Conservation (phyloP, 2,113 vertebrate species). For the Carettochelys insculpta region DNA sequence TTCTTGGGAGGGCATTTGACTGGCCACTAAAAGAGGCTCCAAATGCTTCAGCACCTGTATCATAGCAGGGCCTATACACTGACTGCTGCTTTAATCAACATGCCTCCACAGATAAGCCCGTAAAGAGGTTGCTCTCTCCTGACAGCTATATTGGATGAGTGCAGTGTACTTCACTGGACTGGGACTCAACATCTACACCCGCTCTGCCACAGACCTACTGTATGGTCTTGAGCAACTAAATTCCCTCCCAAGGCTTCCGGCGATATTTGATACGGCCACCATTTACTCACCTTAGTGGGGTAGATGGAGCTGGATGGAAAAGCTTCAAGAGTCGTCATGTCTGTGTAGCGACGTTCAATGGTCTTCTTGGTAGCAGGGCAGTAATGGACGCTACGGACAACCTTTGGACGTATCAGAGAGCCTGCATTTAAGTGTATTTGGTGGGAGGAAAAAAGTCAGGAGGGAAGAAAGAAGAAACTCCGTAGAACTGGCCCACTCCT, state of each 20-base stretch:
- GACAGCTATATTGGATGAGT: no score
- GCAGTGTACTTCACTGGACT: neutral
- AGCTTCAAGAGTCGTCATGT: constrained; percentile 93
- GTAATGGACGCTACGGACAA: constrained; percentile 96
- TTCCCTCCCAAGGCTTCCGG: neutral
- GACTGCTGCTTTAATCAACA: neutral
- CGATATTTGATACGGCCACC: neutral
- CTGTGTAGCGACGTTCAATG: constrained; percentile 92
- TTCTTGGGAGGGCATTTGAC: neutral
- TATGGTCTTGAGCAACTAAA: neutral
- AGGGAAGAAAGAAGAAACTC: neutral
- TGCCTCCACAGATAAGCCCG: neutral
- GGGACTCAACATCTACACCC: neutral
- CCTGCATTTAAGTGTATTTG: constrained; percentile 72
- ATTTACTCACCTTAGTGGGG: constrained; percentile 90
- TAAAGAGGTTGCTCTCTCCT: neutral
- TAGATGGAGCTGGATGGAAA: constrained; percentile 92
- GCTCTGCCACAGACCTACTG: neutral
- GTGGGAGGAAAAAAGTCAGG: neutral
- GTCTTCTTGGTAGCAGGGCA: constrained; percentile 97
- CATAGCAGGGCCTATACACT: neutral
- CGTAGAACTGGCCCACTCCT: neutral
- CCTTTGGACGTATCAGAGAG: constrained; percentile 94
- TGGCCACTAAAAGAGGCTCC: neutral
- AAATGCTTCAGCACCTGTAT: neutral